Percentiles rank a stretch among this genome's conserved stretches.
Evolutionary conservation across 1,140 invertebrate species (phyloP).

Genomic region (Cyphomyrmex costatus): DNA sequence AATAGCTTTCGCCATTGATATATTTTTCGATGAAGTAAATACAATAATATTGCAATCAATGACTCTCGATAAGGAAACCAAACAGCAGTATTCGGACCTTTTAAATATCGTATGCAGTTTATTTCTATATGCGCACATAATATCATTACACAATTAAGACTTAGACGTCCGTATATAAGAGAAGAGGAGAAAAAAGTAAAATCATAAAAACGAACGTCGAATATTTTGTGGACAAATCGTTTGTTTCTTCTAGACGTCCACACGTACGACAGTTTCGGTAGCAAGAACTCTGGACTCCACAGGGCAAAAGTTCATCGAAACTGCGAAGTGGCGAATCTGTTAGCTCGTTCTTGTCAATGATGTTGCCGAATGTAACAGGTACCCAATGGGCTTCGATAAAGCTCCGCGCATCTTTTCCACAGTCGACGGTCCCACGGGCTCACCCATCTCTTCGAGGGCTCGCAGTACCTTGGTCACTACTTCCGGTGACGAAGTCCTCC

Average conservation of each 20-base stretch:
- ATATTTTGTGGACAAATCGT: slow-evolving; percentile 26
- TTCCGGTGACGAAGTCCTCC: slow-evolving; percentile 77
- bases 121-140: slow-evolving; percentile 23
- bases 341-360: not conserved
- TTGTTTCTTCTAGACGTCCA: not conserved
- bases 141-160: slow-evolving; percentile 1
- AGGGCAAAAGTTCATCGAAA: not conserved
- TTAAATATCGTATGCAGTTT: slow-evolving; percentile 1
- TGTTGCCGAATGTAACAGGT: not conserved
- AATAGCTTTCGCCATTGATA: slow-evolving; percentile 7
- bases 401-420: slow-evolving; percentile 53
- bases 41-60: not conserved
- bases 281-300: not conserved
- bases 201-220: slow-evolving; percentile 12
- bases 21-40: slow-evolving; percentile 2
- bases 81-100: not conserved
- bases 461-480: slow-evolving; percentile 74
- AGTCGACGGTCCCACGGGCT: slow-evolving; percentile 1
- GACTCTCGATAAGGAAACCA: not conserved
- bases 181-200: not conserved
- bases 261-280: not conserved
- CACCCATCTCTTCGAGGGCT: slow-evolving; percentile 77
- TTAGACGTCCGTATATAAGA: not conserved
- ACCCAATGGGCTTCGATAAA: slow-evolving; percentile 24
- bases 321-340: slow-evolving; percentile 10